Conservation (phyloP, 2,113 vertebrate genomes). For the Antidorcas marsupialis region DNA sequence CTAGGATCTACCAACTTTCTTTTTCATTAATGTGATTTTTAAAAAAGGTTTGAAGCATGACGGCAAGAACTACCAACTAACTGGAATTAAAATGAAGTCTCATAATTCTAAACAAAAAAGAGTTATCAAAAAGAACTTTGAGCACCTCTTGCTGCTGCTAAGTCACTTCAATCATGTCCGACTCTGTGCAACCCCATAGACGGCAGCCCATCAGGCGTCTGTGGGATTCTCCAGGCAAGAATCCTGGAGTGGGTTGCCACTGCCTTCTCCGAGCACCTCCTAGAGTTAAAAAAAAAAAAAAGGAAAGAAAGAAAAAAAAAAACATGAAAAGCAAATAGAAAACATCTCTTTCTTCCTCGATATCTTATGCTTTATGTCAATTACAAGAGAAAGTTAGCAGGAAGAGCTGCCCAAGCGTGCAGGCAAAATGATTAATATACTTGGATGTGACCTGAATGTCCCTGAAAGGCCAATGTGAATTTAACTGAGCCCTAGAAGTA, state of each 20-base stretch:
- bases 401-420: neutral
- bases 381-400: neutral
- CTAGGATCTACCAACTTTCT: neutral
- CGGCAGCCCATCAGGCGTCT: too few species aligned
- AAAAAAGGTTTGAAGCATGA: neutral
- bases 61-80: neutral
- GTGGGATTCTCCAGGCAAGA: too few species aligned
- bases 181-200: too few species aligned
- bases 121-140: neutral
- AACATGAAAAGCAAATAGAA: neutral
- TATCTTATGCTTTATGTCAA: neutral
- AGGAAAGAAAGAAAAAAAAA: neutral
- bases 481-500: neutral
- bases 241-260: too few species aligned
- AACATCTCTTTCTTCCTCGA: neutral
- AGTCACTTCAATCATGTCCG: too few species aligned
- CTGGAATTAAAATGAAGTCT: neutral
- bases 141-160: neutral
- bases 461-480: neutral
- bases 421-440: neutral
- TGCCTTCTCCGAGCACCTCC: neutral
- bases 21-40: neutral
- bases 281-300: neutral
- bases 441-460: neutral
- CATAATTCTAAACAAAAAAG: neutral